Conservation (phyloP, 2,888 invertebrate species). For the Crocallis elinguaria region DNA sequence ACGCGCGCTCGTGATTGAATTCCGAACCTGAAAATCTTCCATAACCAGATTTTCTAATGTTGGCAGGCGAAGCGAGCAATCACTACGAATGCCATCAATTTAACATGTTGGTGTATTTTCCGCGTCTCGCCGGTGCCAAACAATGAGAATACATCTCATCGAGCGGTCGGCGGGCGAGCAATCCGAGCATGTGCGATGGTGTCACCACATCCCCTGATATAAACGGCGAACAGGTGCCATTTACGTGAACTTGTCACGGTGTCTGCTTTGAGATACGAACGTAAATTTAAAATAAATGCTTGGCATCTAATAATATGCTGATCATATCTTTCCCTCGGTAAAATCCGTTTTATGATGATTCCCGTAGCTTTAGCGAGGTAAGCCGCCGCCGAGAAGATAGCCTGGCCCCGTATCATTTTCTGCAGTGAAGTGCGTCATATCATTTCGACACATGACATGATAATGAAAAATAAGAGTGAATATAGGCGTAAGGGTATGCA, state of each 20-base stretch:
- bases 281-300: conserved; percentile 54
- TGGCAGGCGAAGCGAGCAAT: conserved; percentile 46
- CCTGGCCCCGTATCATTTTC: conserved; percentile 4
- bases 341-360: conserved; percentile 19
- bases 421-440: neutral
- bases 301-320: conserved; percentile 47
- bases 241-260: conserved; percentile 56
- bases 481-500: no score
- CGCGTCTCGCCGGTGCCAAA: conserved; percentile 65
- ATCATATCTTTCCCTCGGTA: conserved; percentile 21
- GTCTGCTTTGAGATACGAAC: conserved; percentile 40
- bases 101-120: conserved; percentile 60
- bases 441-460: neutral
- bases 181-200: conserved; percentile 42
- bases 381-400: conserved; percentile 12
- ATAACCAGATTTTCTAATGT: conserved; percentile 46
- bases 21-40: conserved; percentile 41
- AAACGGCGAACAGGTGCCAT: conserved; percentile 64
- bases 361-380: conserved; percentile 8
- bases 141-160: conserved; percentile 60
- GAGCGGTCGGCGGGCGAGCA: conserved; percentile 20
- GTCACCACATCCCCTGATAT: conserved; percentile 61
- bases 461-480: no score
- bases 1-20: conserved; percentile 36
- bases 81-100: conserved; percentile 59